Evolutionary conservation across 2,797 vertebrate genomes (phyloP), one percentile per base, ranked within the genome.

Genomic region (Alauda arvensis): DNA sequence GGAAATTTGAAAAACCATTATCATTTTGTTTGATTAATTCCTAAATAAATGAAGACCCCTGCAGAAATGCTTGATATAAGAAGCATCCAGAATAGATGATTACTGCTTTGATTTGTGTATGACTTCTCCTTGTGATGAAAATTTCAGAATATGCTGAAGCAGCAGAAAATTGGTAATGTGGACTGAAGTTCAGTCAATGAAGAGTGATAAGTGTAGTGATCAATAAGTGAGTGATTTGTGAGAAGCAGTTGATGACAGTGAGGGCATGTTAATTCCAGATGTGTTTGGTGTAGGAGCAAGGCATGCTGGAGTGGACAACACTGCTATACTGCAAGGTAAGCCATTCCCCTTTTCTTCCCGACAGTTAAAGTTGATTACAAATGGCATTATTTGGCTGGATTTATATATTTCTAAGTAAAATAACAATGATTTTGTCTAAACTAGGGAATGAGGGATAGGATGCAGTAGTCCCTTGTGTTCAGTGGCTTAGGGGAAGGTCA

Each of bases 131-230:
- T 53, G 48, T 16, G 29, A 29, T 29, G 42, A 46, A 87, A 92
- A 55, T 88, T 87, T 89, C 40, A 83, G 39, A 78, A 69, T 72
- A 87, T 95, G 78, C 72, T 90, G 91, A 93, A 89, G 77, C 71
- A 92, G 82, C 51, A 74, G 72, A 51, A 78, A 39, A 88, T 43
- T 29, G 18, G 46, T 78, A 69, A 85, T 72, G 52, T 68, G 39
- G 80, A 66, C 87, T 83, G 76, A 88, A 45, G 70, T 62, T 72
- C 34, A 56, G 51, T 88, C 80, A 91, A 39, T 91, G 71, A 91
- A 34, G 71, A 85, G 29, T 8, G 5, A 12, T 88, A 91, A 52
- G 26, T n/a, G 31, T 66, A 71, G 77, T 60, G 79, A 90, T 93
- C 95, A 87, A 51, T 95, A 91, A 87, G 81, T 33, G 56, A 92